Base-by-base conservation (phyloP, 2,797 vertebrate species). In the Platalea minor region DNA sequence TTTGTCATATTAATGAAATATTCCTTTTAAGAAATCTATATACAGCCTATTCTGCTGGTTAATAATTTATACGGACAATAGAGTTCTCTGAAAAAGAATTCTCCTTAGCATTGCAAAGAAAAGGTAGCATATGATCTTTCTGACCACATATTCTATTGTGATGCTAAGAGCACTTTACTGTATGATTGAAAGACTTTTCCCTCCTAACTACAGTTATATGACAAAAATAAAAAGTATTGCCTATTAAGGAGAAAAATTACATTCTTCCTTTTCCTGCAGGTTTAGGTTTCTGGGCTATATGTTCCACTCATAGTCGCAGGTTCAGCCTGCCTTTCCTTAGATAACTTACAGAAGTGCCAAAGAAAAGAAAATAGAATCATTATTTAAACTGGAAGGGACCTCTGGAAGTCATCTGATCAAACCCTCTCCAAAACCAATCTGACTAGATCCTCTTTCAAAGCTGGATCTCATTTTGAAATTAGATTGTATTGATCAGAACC, bases 1-100 rank as follows among this genome's bases (percentile, higher is more conserved):
- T 97, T 96, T 92, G 50, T 94, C 92, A 89, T 94, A 72, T 82
- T 92, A 96, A 94, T 93, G 64, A 96, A 95, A 89, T 83, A 95
- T 46, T 67, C 39, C 45, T 92, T 95, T 95, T 85, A 57, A 95
- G 82, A 95, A 93, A 91, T 89, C 90, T 85, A 77, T 91, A 80
- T 35, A 37, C 26, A 72, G 41, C 41, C 60, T 75, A 17, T 83
- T 92, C 48, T 70, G n/a, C 26, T 93, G 60, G 18, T 96, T 78
- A 91, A 95, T 94, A 91, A 91, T 94, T 96, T 91, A 95, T 83
- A 45, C 0, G 0, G n/a, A 82, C 56, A 82, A 74, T 57, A 72
- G 7, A 6, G 26, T 33, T 96, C 46, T 84, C 64, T 85, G 64
- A 79, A 70, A 92, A 89, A 63, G 24, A 37, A 15, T 76, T 82